Evolutionary conservation across 2,888 invertebrate genomes (phyloP).

Genomic region (Papilio protenor): DNA sequence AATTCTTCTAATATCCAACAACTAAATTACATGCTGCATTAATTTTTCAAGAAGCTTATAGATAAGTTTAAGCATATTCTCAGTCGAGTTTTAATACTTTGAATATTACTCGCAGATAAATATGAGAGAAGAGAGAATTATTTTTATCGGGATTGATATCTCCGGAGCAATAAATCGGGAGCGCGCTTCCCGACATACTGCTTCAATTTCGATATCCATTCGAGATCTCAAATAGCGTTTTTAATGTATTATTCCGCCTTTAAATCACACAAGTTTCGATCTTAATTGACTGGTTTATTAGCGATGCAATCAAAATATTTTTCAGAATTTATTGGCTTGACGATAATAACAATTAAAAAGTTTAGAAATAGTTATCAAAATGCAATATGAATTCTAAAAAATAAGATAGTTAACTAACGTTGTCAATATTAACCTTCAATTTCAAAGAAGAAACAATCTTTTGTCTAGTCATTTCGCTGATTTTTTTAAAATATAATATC

Average conservation of each 20-base stretch:
- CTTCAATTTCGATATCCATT: slow-evolving; percentile 32
- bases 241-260: slow-evolving; percentile 23
- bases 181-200: slow-evolving; percentile 29
- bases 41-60: background rate
- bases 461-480: background rate
- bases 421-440: too few species aligned
- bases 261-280: slow-evolving; percentile 10
- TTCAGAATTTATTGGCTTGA: background rate
- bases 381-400: background rate
- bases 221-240: slow-evolving; percentile 26
- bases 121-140: slow-evolving; percentile 32
- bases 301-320: background rate
- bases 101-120: slow-evolving; percentile 33
- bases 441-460: background rate
- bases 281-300: slow-evolving; percentile 3
- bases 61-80: slow-evolving; percentile 8
- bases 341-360: background rate
- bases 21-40: background rate
- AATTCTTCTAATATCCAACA: background rate
- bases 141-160: slow-evolving; percentile 38
- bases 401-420: background rate
- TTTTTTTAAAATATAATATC: background rate
- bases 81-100: slow-evolving; percentile 25
- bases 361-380: background rate
- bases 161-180: slow-evolving; percentile 35